Evolutionary conservation across 2,888 invertebrate species (phyloP), one percentile per base, ranked within the genome.

Genomic region (Carterocephalus palaemon): DNA sequence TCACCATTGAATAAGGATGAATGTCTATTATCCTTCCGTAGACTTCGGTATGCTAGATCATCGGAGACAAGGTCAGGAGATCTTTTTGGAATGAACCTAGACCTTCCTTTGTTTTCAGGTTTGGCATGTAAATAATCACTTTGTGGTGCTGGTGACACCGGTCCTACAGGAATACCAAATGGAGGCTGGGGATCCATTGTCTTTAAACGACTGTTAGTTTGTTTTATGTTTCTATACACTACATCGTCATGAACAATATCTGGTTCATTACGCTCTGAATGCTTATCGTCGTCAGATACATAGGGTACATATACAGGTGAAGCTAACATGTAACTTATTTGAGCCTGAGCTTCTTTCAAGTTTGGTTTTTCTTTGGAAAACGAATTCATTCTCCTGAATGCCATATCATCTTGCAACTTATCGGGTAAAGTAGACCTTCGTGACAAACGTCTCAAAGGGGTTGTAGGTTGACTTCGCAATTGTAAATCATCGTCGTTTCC

Each of bases 101-200:
- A 89, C 39, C 91, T 88, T 6, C 77, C 77, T 53, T 88, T 88
- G 45, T 81, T 88, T 61, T 90, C 89, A 2, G 93, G 92, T 7
- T 89, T 89, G 1, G 92, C 92, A 67, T 95, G 95, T 42, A 96
- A 85, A 66, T 97, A 97, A 71, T 96, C 95, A 57, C 92, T 94
- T 48, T 92, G 91, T 0, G 95, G 90, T 3, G 95, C 93, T 1
- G 92, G 91, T 0, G 93, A 90, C 12, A 95, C 92, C 6, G 95
- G 95, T 1, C 95, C 94, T 22, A 96, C 72, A 0, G 96, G 96
- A 64, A 97, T 96, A 10, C 96, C 96, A 70, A 97, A 97, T 1
- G 94, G 95, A 22, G 95, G 95, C 66, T 96, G 96, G 8, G 93
- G 94, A 39, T 96, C 95, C 2, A 90, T 66, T 3, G 92, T 89